A percentile compares a stretch with the other conserved stretches of the same genome.
phyloP scores from a whole-genome alignment of 2,888 invertebrate species.

The Sialis lutaria region DNA sequence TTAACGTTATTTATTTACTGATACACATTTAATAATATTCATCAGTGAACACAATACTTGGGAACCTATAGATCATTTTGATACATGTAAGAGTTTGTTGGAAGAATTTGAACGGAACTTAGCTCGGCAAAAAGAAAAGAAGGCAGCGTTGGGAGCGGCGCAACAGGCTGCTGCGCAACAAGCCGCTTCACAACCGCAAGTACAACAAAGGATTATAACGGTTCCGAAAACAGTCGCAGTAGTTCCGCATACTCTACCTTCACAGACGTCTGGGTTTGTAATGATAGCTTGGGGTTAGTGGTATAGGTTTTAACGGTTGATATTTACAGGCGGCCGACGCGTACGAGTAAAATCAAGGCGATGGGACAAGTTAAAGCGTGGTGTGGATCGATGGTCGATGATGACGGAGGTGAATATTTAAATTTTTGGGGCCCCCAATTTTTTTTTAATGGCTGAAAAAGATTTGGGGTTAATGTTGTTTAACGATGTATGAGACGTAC shows the following conservation, averaged over 20 bases:
- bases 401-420: conserved; percentile 18
- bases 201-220: conserved; percentile 9
- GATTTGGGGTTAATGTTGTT: not conserved
- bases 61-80: conserved; percentile 64
- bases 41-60: conserved; percentile 63
- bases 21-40: conserved; percentile 4
- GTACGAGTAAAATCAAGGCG: conserved; percentile 66
- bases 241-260: conserved; percentile 21
- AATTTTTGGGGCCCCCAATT: too few relatives aligned
- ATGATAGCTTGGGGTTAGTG: conserved; percentile 4
- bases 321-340: conserved; percentile 39
- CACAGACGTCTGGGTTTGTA: conserved; percentile 27
- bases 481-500: too few relatives aligned
- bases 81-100: conserved; percentile 55
- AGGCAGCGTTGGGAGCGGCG: conserved; percentile 32
- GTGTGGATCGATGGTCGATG: conserved; percentile 50
- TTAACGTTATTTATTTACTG: not conserved
- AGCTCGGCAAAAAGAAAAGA: conserved; percentile 56
- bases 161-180: conserved; percentile 10
- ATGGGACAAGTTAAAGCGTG: conserved; percentile 71
- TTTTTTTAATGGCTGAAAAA: not conserved
- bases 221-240: conserved; percentile 2
- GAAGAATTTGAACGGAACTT: conserved; percentile 68
- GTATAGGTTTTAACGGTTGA: not conserved
- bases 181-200: conserved; percentile 8